A percentile compares a stretch with the other conserved stretches of the same genome.
Evolutionary conservation across 2,797 vertebrate genomes (phyloP).

Genomic region (Poecilia wingei): DNA sequence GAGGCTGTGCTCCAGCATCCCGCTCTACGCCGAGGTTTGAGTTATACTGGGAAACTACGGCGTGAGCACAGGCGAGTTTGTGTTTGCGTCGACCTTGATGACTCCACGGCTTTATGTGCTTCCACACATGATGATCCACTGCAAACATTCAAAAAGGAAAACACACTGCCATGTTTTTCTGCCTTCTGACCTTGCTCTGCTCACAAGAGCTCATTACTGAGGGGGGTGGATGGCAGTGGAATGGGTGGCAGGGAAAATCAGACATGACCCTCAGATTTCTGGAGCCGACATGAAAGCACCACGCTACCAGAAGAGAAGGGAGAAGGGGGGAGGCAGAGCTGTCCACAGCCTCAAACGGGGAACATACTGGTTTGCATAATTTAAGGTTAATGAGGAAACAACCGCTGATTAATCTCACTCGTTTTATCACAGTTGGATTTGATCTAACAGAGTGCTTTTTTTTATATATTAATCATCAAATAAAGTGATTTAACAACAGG

Average conservation of each 20-base stretch:
- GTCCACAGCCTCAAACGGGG: slow-evolving; percentile 63
- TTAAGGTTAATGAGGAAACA: slow-evolving; percentile 84
- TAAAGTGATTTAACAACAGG: slow-evolving; percentile 63
- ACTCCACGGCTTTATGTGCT: slow-evolving; percentile 18
- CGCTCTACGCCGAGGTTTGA: background rate
- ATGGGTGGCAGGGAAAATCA: slow-evolving; percentile 55
- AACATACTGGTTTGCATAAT: slow-evolving; percentile 78
- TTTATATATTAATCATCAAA: slow-evolving; percentile 35
- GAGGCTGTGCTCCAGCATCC: slow-evolving; percentile 42
- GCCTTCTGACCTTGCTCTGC: slow-evolving; percentile 49
- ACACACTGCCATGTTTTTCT: slow-evolving; percentile 38
- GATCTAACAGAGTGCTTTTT: slow-evolving; percentile 52
- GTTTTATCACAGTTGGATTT: slow-evolving; percentile 46
- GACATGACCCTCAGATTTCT: slow-evolving; percentile 66
- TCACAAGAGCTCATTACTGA: slow-evolving; percentile 71
- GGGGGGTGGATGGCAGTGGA: slow-evolving; percentile 35
- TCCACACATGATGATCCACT: slow-evolving; percentile 16
- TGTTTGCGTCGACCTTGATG: slow-evolving; percentile 45
- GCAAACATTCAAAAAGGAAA: slow-evolving; percentile 36
- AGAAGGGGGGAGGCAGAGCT: slow-evolving; percentile 3
- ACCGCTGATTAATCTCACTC: slow-evolving; percentile 62
- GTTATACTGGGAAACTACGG: slow-evolving; percentile 1
- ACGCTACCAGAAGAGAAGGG: slow-evolving; percentile 9
- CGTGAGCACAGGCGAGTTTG: slow-evolving; percentile 17
- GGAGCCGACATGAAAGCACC: slow-evolving; percentile 61